A percentile compares a stretch with the other conserved stretches of the same genome.
These are phyloP conservation scores for Distichodus sexfasciatus DNA, from an alignment of 2,797 vertebrate genomes.

Conservation along the genomic window DNA sequence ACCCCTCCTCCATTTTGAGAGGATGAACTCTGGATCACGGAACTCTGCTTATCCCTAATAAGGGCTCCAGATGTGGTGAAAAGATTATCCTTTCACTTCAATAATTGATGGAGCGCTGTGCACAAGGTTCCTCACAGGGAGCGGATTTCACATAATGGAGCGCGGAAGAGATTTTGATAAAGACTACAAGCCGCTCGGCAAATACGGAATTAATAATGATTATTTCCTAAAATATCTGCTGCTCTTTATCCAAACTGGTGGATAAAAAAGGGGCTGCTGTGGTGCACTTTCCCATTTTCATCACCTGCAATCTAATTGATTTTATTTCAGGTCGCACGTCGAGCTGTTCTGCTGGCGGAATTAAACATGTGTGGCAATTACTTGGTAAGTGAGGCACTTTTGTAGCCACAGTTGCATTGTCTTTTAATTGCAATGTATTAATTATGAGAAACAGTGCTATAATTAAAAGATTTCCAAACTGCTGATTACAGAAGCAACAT, in stretches of 20 bases:
- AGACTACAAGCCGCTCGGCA: constrained; percentile 8
- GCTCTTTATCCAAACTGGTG: constrained; percentile 22
- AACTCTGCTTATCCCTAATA: constrained; percentile 41
- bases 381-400: background rate
- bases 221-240: constrained; percentile 44
- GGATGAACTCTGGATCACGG: constrained; percentile 15
- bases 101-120: constrained; percentile 33
- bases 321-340: background rate
- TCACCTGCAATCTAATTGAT: constrained; percentile 1
- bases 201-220: constrained; percentile 39
- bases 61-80: constrained; percentile 46
- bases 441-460: background rate
- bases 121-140: constrained; percentile 14
- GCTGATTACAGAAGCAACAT: background rate
- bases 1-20: background rate
- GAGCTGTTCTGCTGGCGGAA: background rate
- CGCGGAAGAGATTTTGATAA: constrained; percentile 30
- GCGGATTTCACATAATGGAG: constrained; percentile 1
- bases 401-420: background rate
- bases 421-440: constrained; percentile 2
- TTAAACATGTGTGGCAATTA: background rate
- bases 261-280: background rate
- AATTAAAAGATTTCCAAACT: background rate
- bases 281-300: background rate
- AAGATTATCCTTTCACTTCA: constrained; percentile 40